Conservation (phyloP, 2,113 vertebrate genomes). For the Sus scrofa region DNA sequence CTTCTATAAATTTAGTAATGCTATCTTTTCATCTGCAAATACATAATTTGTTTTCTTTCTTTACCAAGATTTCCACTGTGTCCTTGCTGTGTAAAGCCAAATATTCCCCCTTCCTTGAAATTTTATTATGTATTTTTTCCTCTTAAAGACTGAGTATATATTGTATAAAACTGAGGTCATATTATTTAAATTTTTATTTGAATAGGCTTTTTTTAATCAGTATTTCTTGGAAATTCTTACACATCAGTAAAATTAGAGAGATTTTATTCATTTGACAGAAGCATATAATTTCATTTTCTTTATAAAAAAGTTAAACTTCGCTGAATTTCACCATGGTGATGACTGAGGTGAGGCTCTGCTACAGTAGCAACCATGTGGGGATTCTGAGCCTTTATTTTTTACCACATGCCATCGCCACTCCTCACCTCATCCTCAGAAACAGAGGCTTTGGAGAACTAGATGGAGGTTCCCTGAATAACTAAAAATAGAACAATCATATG, state of each 20-base stretch:
- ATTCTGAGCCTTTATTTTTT: not conserved
- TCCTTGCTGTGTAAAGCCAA: not conserved
- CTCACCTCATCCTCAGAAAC: not conserved
- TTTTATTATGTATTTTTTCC: not conserved
- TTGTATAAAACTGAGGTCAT: not conserved
- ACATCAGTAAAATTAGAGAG: not conserved
- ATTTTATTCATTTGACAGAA: not conserved
- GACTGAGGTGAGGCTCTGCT: not conserved
- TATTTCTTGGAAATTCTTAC: not conserved
- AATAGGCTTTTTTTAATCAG: not conserved
- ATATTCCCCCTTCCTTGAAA: not conserved
- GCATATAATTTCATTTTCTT: not conserved
- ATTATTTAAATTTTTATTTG: not conserved
- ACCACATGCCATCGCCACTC: not conserved
- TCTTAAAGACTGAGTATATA: not conserved
- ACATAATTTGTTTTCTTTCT: not conserved
- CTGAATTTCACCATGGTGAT: not conserved
- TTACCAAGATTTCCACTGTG: slow-evolving; percentile 8
- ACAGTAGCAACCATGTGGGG: not conserved
- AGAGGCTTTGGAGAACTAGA: no score
- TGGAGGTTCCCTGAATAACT: no score
- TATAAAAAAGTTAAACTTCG: not conserved
- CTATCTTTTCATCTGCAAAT: not conserved
- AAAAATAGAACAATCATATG: no score
- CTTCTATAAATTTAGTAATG: not conserved